These are phyloP conservation scores for Rhinoraja longicauda DNA, from an alignment of 2,797 vertebrate species.

Conservation along the genomic window DNA sequence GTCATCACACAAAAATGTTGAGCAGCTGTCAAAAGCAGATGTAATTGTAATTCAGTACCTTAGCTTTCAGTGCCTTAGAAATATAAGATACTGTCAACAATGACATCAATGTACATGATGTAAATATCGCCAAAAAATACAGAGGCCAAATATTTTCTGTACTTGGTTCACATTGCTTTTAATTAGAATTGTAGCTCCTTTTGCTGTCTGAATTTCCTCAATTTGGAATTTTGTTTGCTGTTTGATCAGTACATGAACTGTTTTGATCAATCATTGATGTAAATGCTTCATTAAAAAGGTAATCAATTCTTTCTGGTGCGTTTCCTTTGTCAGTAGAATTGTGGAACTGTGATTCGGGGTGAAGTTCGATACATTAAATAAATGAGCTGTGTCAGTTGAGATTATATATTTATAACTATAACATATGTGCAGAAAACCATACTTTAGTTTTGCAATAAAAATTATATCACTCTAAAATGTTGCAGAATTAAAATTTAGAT, in stretches of 20 bases:
- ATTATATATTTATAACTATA: not conserved
- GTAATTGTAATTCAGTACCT: conserved; percentile 44
- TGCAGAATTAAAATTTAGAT: not conserved
- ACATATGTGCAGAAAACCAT: not conserved
- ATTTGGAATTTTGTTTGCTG: conserved; percentile 31
- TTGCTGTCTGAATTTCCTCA: conserved; percentile 48
- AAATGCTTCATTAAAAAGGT: conserved; percentile 64
- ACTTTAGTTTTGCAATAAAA: not conserved
- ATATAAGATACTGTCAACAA: conserved; percentile 66
- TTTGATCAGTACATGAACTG: conserved; percentile 31
- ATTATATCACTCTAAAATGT: not conserved
- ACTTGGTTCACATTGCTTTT: conserved; percentile 74
- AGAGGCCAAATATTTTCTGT: conserved; percentile 82
- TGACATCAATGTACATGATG: conserved; percentile 68
- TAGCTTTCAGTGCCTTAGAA: conserved; percentile 77
- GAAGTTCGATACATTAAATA: not conserved
- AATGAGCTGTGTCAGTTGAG: not conserved
- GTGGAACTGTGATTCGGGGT: not conserved
- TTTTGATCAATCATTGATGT: conserved; percentile 59
- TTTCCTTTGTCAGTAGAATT: not conserved
- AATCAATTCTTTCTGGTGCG: conserved; percentile 28
- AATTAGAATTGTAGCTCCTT: conserved; percentile 52
- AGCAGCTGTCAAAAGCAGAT: conserved; percentile 26
- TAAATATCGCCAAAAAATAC: conserved; percentile 71
- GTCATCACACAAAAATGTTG: not conserved